phyloP scores from a whole-genome alignment of 2,888 invertebrate species.

The Listrodromus nycthemerus region DNA sequence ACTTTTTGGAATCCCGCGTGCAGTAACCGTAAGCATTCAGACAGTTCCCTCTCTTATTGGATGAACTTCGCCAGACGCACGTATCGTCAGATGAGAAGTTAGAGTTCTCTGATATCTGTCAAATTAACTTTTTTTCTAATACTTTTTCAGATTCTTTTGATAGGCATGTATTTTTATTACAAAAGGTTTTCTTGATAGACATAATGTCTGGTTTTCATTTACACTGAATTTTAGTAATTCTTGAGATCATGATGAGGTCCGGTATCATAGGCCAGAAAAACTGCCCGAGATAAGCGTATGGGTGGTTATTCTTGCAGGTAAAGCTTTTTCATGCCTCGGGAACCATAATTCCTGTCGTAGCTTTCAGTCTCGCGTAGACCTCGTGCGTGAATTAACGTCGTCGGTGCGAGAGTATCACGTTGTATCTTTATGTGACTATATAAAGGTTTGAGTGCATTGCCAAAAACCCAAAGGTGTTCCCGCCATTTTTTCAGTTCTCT shows the following conservation, averaged over 20 bases:
- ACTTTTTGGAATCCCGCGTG: too few species aligned
- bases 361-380: neutral
- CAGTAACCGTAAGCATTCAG: too few species aligned
- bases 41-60: too few species aligned
- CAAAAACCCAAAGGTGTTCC: slow-evolving; percentile 19
- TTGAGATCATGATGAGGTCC: neutral
- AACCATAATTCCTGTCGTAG: neutral
- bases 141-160: too few species aligned
- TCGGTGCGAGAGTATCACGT: slow-evolving; percentile 1
- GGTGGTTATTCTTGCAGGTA: neutral
- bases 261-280: neutral
- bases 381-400: neutral
- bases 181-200: too few species aligned
- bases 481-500: slow-evolving; percentile 13
- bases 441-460: neutral
- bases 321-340: neutral
- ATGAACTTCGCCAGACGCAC: too few species aligned
- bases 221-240: too few species aligned
- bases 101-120: slow-evolving; percentile 81
- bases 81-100: too few species aligned
- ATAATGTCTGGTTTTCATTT: too few species aligned
- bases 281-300: neutral
- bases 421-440: neutral
- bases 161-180: too few species aligned
- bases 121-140: too few species aligned